These are phyloP conservation scores for Chydorus sphaericus DNA, from an alignment of 2,888 invertebrate genomes.

Conservation along the genomic window DNA sequence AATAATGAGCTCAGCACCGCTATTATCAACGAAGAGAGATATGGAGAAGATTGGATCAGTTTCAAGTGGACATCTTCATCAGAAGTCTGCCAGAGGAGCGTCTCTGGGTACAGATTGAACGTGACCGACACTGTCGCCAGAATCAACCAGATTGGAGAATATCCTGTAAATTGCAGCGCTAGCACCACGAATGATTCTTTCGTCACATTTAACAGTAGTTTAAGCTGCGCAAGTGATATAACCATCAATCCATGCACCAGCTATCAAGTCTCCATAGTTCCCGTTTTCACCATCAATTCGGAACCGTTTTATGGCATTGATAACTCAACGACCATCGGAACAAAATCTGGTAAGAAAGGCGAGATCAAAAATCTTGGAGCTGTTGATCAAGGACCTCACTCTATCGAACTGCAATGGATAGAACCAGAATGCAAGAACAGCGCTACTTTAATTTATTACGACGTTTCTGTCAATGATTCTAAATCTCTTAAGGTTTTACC, in stretches of 20 bases:
- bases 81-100: background rate
- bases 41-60: background rate
- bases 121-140: background rate
- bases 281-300: background rate
- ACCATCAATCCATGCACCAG: background rate
- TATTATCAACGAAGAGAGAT: background rate
- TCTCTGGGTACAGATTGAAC: background rate
- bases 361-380: background rate
- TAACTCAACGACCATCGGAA: background rate
- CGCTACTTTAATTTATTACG: background rate
- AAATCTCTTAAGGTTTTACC: background rate
- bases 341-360: background rate
- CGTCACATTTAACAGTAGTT: conserved; percentile 3
- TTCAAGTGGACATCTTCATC: background rate
- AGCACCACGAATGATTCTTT: background rate
- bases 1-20: no score
- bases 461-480: background rate
- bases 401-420: background rate
- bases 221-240: background rate
- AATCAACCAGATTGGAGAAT: background rate
- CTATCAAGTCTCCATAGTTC: background rate
- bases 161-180: background rate
- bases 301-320: background rate
- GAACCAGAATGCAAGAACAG: background rate
- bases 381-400: background rate